These are phyloP conservation scores for Neosilurus hyrtlii DNA, from an alignment of 2,797 vertebrate genomes.

Conservation along the genomic window DNA sequence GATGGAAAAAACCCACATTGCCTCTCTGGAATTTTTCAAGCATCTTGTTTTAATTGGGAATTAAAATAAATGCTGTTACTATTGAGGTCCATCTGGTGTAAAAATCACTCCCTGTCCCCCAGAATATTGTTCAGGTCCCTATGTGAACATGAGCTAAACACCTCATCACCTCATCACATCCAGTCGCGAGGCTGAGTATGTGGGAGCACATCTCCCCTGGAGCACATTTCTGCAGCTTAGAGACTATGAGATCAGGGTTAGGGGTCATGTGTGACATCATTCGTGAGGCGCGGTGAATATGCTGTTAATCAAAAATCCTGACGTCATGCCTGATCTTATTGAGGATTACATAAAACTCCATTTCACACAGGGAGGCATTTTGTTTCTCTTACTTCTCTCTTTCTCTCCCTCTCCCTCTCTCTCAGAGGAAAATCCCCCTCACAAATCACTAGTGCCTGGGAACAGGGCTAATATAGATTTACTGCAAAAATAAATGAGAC, in stretches of 20 bases:
- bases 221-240: conserved; percentile 1
- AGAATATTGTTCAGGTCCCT: neutral
- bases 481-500: conserved; percentile 40
- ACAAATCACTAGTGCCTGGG: conserved; percentile 47
- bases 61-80: conserved; percentile 1
- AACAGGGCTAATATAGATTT: conserved; percentile 46
- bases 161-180: neutral
- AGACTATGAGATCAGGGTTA: conserved; percentile 41
- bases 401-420: conserved; percentile 18
- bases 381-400: conserved; percentile 14
- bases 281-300: conserved; percentile 43
- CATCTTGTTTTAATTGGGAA: conserved; percentile 27
- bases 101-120: conserved; percentile 21
- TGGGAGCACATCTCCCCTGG: conserved; percentile 13
- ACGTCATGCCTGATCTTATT: conserved; percentile 47
- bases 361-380: conserved; percentile 14
- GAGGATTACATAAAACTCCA: conserved; percentile 39
- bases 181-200: neutral
- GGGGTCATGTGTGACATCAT: conserved; percentile 51
- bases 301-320: conserved; percentile 54
- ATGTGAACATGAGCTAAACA: conserved; percentile 9
- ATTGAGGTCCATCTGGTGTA: conserved; percentile 12
- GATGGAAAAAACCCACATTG: neutral
- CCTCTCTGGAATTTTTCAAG: conserved; percentile 8
- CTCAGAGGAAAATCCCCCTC: conserved; percentile 50